Evolutionary conservation across 2,888 invertebrate genomes (phyloP).

Genomic region (Lithophane semibrunnea): DNA sequence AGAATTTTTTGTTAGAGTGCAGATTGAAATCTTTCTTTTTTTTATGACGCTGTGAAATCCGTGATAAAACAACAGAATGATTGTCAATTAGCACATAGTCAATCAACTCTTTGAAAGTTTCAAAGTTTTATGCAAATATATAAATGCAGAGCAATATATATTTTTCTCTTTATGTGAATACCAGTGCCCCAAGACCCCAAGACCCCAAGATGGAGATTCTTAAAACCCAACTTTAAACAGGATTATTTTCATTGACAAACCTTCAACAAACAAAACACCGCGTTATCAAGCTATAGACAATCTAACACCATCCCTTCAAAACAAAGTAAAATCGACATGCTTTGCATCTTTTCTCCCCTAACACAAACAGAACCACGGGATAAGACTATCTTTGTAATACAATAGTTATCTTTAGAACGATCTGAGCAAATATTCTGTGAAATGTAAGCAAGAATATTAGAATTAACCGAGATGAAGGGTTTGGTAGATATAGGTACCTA

Average conservation of each 20-base stretch:
- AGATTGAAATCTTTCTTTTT: neutral
- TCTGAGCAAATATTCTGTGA: conserved; percentile 43
- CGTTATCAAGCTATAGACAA: neutral
- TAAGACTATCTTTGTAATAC: conserved; percentile 45
- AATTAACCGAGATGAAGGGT: conserved; percentile 28
- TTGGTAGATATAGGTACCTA: conserved; percentile 9
- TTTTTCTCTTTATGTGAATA: neutral
- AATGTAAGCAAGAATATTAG: conserved; percentile 45
- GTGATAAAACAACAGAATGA: neutral
- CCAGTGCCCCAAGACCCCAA: too few species aligned
- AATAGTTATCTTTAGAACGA: conserved; percentile 57
- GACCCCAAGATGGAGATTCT: neutral
- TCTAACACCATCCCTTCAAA: neutral
- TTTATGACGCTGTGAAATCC: neutral
- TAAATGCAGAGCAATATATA: neutral
- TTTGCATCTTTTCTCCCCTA: conserved; percentile 22
- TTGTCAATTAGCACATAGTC: neutral
- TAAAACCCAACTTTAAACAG: neutral
- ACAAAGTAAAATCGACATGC: conserved; percentile 32
- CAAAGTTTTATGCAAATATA: neutral
- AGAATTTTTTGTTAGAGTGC: neutral
- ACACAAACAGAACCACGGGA: conserved; percentile 33
- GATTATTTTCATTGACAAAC: neutral
- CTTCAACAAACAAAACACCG: neutral
- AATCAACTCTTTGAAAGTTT: neutral